Percentiles rank a stretch among this genome's conserved stretches.
Conservation (phyloP, 2,113 vertebrate species). For the Bubo scandiacus region DNA sequence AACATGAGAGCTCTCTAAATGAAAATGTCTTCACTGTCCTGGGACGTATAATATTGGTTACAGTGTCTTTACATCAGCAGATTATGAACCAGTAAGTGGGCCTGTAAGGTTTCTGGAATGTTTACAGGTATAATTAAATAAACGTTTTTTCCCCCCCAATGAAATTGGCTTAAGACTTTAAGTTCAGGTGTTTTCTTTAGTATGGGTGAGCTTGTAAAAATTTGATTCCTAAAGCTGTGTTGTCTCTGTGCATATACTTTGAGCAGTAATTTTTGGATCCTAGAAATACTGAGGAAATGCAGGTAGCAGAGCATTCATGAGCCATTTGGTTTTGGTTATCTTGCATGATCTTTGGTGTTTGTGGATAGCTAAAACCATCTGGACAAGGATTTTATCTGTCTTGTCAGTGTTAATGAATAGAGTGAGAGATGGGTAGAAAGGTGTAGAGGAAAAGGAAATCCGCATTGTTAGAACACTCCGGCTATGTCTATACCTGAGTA, state of each 20-base stretch:
- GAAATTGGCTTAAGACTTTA: neutral
- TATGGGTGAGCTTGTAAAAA: neutral
- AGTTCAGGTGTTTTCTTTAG: neutral
- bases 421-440: neutral
- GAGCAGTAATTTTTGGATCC: neutral
- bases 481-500: neutral
- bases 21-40: neutral
- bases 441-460: neutral
- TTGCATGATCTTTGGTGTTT: neutral
- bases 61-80: neutral
- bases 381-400: neutral
- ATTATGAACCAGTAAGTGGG: neutral
- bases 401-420: neutral
- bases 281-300: neutral
- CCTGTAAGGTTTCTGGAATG: neutral
- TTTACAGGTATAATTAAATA: neutral
- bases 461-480: neutral
- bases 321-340: neutral
- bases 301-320: neutral
- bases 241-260: neutral
- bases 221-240: neutral
- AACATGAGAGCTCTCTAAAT: neutral
- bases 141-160: accelerated
- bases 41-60: neutral
- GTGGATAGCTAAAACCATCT: neutral